phyloP scores from a whole-genome alignment of 2,888 invertebrate species.

The Leptinotarsa peninsularis region DNA sequence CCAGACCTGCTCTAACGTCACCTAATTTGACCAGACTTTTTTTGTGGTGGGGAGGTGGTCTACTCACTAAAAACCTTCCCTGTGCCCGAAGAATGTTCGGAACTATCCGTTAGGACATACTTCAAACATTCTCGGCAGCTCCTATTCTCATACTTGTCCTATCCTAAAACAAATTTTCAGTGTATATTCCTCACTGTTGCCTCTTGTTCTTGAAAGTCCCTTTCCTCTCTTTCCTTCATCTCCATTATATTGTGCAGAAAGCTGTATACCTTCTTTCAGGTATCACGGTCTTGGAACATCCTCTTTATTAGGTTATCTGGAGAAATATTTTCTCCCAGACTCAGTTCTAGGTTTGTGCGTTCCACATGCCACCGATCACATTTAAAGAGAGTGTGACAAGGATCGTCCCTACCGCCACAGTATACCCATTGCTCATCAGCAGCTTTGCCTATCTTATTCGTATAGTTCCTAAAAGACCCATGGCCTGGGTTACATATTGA shows the following conservation, averaged over 20 bases:
- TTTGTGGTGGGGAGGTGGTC: neutral
- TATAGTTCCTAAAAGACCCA: neutral
- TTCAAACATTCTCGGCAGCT: neutral
- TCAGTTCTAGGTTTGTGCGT: neutral
- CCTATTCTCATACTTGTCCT: too few species aligned
- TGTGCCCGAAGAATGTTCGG: neutral
- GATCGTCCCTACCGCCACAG: neutral
- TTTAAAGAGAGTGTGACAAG: neutral
- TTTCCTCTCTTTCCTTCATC: neutral
- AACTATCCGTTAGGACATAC: neutral
- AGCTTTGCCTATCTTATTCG: neutral
- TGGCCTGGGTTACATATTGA: neutral
- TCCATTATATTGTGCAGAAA: neutral
- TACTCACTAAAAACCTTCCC: neutral
- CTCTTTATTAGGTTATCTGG: neutral
- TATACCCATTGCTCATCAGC: neutral
- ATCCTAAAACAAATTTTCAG: too few species aligned
- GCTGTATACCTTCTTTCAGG: neutral
- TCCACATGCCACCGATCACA: slow-evolving; percentile 4
- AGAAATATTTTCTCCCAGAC: neutral
- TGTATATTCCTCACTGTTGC: too few species aligned
- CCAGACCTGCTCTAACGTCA: neutral
- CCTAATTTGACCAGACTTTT: too few species aligned
- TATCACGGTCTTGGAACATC: neutral
- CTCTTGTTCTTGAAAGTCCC: too few species aligned